phyloP scores from a whole-genome alignment of 2,797 vertebrate species.

The Oceanodroma leucorhoa region DNA sequence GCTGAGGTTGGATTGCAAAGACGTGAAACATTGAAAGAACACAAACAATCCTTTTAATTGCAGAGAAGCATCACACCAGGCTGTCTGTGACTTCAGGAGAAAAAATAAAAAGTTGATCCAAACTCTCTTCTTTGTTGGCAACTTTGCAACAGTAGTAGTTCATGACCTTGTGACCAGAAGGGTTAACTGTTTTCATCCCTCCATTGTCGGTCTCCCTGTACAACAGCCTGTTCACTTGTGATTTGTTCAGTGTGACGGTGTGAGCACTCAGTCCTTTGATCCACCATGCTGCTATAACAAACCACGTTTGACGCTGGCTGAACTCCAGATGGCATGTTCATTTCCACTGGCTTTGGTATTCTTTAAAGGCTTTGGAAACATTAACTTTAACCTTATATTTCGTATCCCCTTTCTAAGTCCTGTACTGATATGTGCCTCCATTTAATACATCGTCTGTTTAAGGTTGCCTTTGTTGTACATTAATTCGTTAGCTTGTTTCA shows the following conservation, averaged over 20 bases:
- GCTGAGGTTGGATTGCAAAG: background rate
- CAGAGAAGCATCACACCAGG: background rate
- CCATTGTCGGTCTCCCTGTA: background rate
- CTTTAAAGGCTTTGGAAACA: background rate
- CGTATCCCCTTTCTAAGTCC: background rate
- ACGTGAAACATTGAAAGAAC: background rate
- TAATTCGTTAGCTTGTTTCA: background rate
- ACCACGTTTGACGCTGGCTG: background rate
- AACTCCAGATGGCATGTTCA: background rate
- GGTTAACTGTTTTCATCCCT: background rate
- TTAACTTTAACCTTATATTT: background rate
- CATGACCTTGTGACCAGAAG: background rate
- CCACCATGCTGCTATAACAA: background rate
- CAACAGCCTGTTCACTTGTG: background rate
- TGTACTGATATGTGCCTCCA: background rate
- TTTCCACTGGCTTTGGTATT: background rate
- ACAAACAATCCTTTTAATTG: background rate
- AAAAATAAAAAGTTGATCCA: background rate
- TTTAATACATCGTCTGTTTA: background rate
- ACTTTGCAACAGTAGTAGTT: background rate
- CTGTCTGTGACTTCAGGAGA: background rate
- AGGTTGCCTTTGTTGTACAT: background rate
- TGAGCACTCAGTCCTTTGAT: background rate
- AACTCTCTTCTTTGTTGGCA: background rate
- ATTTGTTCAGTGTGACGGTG: background rate